Evolutionary conservation across 2,797 vertebrate species (phyloP), one percentile per base, ranked within the genome.

Genomic region (Pangasius krempfi): DNA sequence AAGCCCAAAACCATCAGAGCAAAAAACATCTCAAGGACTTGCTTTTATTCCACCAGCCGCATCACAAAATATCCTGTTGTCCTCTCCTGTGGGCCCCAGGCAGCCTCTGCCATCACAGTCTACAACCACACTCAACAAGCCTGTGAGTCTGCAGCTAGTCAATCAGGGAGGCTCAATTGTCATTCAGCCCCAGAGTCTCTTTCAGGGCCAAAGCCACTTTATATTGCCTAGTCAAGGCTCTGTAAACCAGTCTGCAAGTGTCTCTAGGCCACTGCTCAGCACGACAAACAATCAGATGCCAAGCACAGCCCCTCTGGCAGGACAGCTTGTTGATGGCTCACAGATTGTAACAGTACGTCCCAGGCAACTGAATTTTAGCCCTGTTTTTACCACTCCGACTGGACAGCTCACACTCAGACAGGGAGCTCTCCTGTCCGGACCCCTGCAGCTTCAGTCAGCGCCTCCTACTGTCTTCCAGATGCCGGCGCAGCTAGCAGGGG

Each of bases 111-210:
- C 91, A 14, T 76, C 88, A 62, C 91, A 91, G 68, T 60, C 89
- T 1, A 3, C 88, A 60, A 91, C 94, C 84, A 93, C 93, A 87
- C 93, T 96, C 86, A 91, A 92, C 70, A 97, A 97, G 87, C 94
- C 95, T 0, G 92, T 97, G 90, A 96, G 95, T 93, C 93, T 97
- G 84, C 96, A 96, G 93, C 91, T 97, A 78, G 92, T 97, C 91
- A 96, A 96, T 93, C 96, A 96, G 90, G 95, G 95, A 1, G 95
- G 96, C 90, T 96, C 96, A 91, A 96, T 97, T 2, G 94, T 97
- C 91, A 94, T 97, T 44, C 96, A 96, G 93, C 96, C 95, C 92
- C 96, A 96, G 90, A 95, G 95, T 93, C 94, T 97, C 89, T 96
- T 97, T 92, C 96, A 95, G 89, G 95, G 95, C 68, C 96, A 96